Base-by-base conservation (phyloP, 2,113 vertebrate genomes). In the Colius striatus region DNA sequence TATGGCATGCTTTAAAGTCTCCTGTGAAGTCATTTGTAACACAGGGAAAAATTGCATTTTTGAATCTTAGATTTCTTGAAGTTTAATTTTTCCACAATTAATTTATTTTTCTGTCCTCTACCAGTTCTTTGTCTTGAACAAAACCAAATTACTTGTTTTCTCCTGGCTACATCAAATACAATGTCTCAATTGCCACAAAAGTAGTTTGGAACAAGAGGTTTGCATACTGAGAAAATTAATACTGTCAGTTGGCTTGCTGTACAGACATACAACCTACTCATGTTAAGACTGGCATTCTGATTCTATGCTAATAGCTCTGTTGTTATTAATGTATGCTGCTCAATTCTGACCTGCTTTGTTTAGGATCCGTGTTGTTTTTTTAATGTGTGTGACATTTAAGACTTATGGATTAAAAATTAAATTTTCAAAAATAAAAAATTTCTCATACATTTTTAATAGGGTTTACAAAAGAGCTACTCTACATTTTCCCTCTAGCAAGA, bases 361-460 rank as follows among this genome's bases (percentile, higher is more conserved):
- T 96, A 91, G 66, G 87, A 92, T 93, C 23, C 45, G 14, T 91
- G 29, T 92, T 95, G 63, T 51, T 86, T 96, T 96, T 97, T 87
- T 92, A 90, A 92, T 95, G 23, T 81, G 41, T 13, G 10, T 90
- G 76, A 66, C 58, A 67, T 84, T 50, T 90, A 89, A 95, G 57
- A 53, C 55, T 85, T 96, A 86, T 90, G 62, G 51, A 90, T 95
- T 84, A 36, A 90, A 84, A 88, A 96, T 67, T 95, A 94, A 89
- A 78, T 72, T 95, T 96, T 72, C 25, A 23, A 72, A 63, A 82
- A 36, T 70, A 82, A 95, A 96, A 92, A 90, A 65, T 43, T 60
- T 6, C 51, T 88, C 87, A 84, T 91, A 26, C 92, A 96, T 90
- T 97, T 94, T 96, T 94, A 97, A 90, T 91, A 72, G 48, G 13